Conservation (phyloP, 2,797 vertebrate genomes). For the Tamandua tetradactyla region DNA sequence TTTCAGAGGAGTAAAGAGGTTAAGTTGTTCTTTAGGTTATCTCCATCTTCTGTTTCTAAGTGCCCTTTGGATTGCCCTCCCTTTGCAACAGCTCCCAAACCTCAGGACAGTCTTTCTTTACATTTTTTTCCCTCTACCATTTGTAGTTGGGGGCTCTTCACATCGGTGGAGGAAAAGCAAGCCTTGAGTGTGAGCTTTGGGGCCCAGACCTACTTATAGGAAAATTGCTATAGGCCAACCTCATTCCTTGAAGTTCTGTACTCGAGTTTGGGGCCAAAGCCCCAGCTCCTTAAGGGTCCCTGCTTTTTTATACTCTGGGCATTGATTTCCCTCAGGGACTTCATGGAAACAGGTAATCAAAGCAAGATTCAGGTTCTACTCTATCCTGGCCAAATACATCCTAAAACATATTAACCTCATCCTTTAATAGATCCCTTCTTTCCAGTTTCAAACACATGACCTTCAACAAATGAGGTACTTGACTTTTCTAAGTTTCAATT, state of each 20-base stretch:
- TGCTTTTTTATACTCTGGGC: background rate
- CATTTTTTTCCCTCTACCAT: background rate
- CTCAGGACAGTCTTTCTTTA: slow-evolving; percentile 12
- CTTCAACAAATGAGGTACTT: background rate
- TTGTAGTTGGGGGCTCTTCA: background rate
- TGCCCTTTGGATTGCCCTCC: background rate
- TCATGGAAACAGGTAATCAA: background rate
- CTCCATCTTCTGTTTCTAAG: background rate
- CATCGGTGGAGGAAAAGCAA: background rate
- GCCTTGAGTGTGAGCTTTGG: background rate
- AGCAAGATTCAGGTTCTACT: background rate
- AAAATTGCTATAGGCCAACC: background rate
- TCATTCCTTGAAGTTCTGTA: background rate
- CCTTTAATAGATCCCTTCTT: background rate
- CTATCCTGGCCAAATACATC: background rate
- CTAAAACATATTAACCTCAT: background rate
- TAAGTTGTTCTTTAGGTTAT: background rate
- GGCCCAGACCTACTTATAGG: background rate
- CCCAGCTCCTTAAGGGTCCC: background rate
- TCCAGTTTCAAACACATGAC: background rate
- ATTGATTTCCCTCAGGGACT: background rate
- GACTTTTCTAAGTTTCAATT: background rate
- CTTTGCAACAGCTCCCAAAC: background rate
- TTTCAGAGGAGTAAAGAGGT: slow-evolving; percentile 4
- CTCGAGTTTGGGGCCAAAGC: background rate